Evolutionary conservation across 2,113 vertebrate species (phyloP).

Genomic region (Callorhinus ursinus): DNA sequence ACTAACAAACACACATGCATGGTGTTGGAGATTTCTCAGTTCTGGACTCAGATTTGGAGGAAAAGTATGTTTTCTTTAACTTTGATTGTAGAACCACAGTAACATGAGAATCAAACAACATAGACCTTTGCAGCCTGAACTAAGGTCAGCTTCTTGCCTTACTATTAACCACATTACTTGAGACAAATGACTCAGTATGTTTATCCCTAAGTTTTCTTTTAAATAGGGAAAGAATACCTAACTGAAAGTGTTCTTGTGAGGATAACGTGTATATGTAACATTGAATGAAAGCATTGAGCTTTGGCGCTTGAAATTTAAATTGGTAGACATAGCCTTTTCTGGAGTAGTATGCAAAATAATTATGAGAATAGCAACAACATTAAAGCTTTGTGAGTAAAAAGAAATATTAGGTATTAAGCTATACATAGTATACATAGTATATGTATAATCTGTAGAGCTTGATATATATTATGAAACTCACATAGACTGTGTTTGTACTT

Average conservation of each 20-base stretch:
- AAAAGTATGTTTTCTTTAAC: neutral
- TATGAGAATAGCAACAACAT: neutral
- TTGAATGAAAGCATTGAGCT: neutral
- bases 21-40: neutral
- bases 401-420: neutral
- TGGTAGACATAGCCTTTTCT: neutral
- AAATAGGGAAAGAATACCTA: neutral
- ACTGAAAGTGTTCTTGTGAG: neutral
- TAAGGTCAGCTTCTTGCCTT: neutral
- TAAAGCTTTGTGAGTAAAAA: neutral
- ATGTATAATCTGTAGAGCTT: neutral
- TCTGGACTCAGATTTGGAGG: neutral
- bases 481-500: neutral
- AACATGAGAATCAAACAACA: neutral
- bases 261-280: neutral
- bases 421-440: neutral
- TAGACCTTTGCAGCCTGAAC: neutral
- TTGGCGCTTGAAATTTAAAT: neutral
- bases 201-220: neutral
- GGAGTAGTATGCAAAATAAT: neutral
- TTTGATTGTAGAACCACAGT: neutral
- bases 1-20: neutral
- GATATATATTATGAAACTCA: neutral
- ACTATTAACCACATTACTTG: neutral
- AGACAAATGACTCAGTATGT: neutral